Base-by-base conservation (phyloP, 35 echinoderm and acorn worm species). In the Heliocidaris tuberculata region DNA sequence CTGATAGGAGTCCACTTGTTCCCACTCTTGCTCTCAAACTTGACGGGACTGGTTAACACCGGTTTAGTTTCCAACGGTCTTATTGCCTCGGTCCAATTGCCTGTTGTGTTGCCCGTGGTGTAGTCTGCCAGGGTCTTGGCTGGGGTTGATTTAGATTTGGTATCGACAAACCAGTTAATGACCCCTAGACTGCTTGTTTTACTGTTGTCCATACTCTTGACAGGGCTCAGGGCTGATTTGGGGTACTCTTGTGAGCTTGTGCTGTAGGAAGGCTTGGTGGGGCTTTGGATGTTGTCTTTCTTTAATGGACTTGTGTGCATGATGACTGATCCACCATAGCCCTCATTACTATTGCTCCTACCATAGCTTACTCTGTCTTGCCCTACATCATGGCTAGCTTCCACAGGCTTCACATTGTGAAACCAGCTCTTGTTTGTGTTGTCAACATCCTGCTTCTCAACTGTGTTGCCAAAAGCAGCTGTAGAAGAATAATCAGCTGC, bases 111-210 rank as follows among this genome's bases (percentile, higher is more conserved):
- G 91, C 91, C 50, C 4, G 13, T 31, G 29, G 48, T 93, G 91
- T 93, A 93, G 50, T 93, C 91, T 13, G 91, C 91, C 29, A 59
- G 13, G 31, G 91, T 93, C 50, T 93, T 93, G 7, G 50, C 27
- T 6, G 91, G 91, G 11, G 49, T 19, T 32, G 91, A 10, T 59
- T 93, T 93, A 16, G 48, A 50, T 30, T 93, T 93, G 48, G 91
- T 93, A 59, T 93, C 91, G 0, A 93, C 91, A 59, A 93, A 52
- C 91, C 91, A 93, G 91, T 93, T 93, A 27, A 93, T 93, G 49
- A 59, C 50, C 11, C 48, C 48, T 17, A 93, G 91, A 24, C 30
- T 93, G 50, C 91, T 59, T 11, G 50, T n/a, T 31, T 49, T 59
- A 59, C 91, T 93, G 50, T 59, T 93, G 50, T 49, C 50, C n/a